A percentile compares a stretch with the other conserved stretches of the same genome.
phyloP scores from a whole-genome alignment of 1,140 invertebrate genomes.

The Druon quercuslanigerum region DNA sequence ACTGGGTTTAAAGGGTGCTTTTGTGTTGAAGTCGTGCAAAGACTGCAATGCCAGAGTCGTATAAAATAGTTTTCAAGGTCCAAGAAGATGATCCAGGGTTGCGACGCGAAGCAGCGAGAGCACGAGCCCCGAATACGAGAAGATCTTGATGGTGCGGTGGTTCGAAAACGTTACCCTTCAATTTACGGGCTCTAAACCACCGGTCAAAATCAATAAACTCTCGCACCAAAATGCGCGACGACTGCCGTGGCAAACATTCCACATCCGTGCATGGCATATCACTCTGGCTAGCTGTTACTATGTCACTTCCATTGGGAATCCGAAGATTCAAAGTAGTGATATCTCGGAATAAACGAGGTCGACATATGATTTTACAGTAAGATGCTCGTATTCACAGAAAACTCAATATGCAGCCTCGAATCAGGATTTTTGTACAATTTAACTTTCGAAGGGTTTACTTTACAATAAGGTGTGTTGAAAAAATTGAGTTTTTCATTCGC shows the following conservation, averaged over 20 bases:
- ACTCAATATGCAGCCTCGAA: slow-evolving; percentile 3
- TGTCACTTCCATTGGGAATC: slow-evolving; percentile 22
- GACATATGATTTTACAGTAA: slow-evolving; percentile 16
- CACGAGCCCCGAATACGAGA: slow-evolving; percentile 12
- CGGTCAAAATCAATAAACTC: slow-evolving; percentile 15
- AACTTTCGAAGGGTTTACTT: background rate
- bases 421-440: background rate
- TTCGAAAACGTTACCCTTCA: slow-evolving; percentile 5
- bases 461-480: background rate
- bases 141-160: slow-evolving; percentile 1
- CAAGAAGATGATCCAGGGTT: slow-evolving; percentile 19
- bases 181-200: background rate
- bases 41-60: slow-evolving; percentile 11
- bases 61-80: slow-evolving; percentile 26
- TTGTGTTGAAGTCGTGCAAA: slow-evolving; percentile 5
- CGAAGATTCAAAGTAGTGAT: background rate
- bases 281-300: slow-evolving; percentile 15
- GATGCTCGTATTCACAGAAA: background rate
- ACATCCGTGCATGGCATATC: slow-evolving; percentile 10
- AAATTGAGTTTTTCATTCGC: too few species aligned
- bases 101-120: background rate
- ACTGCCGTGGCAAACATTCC: slow-evolving; percentile 10
- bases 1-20: slow-evolving; percentile 21
- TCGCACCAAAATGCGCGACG: slow-evolving; percentile 22
- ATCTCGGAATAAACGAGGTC: slow-evolving; percentile 14